Conservation (phyloP, 2,113 vertebrate genomes). For the Vanacampus margaritifer region DNA sequence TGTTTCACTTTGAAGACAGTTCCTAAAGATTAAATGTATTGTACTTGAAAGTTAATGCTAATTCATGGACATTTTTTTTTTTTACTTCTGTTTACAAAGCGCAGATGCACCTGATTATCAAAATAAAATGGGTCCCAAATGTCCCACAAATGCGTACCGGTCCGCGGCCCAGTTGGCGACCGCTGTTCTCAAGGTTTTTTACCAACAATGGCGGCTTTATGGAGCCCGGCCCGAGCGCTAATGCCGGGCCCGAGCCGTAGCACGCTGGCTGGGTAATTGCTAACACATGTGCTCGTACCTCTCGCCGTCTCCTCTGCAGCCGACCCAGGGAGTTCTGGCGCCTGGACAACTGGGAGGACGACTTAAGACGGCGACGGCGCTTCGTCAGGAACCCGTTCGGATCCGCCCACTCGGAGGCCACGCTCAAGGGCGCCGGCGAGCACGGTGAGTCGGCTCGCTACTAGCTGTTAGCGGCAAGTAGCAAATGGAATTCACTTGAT, state of each 20-base stretch:
- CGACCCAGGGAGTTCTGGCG: constrained; percentile 98
- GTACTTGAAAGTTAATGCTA: no score
- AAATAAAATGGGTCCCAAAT: neutral
- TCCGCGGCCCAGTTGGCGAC: neutral
- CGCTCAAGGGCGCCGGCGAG: constrained; percentile 87
- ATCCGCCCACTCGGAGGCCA: constrained; percentile 95
- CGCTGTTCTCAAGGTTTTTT: neutral
- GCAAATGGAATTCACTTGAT: neutral
- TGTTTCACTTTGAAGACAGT: no score
- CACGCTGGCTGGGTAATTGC: constrained; percentile 95
- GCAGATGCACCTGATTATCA: neutral
- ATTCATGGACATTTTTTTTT: neutral
- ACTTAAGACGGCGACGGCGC: constrained; percentile 97
- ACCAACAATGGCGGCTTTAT: constrained; percentile 93
- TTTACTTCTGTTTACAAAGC: neutral
- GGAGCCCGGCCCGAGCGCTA: constrained; percentile 49
- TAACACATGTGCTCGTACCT: constrained; percentile 92
- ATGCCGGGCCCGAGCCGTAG: constrained; percentile 70
- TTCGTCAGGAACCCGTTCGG: constrained; percentile 96
- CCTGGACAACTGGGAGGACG: constrained; percentile 99
- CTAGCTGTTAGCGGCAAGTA: neutral
- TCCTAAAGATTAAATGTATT: no score
- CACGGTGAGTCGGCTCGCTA: constrained; percentile 86
- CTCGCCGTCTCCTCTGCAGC: constrained; percentile 84
- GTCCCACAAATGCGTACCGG: neutral